Evolutionary conservation across 2,888 invertebrate species (phyloP).

Genomic region (Caenorhabditis drosophilae): DNA sequence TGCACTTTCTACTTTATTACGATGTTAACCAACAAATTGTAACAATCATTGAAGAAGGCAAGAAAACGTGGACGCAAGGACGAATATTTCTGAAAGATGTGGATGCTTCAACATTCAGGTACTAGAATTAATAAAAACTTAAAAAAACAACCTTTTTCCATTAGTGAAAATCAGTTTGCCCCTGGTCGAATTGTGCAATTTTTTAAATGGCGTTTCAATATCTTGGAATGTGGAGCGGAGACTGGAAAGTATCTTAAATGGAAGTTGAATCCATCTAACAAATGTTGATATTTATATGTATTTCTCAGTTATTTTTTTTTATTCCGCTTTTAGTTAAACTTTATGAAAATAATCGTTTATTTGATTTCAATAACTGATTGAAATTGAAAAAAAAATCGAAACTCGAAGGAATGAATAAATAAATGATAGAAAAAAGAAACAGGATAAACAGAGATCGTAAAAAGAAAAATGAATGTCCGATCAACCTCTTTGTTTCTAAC

Average conservation of each 20-base stretch:
- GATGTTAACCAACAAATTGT: slow-evolving; percentile 44
- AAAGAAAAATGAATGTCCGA: no score
- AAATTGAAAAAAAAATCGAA: no score
- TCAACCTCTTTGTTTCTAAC: no score
- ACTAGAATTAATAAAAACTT: neutral
- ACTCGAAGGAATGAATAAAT: no score
- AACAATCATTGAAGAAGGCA: slow-evolving; percentile 34
- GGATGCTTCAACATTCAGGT: slow-evolving; percentile 47
- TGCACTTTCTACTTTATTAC: slow-evolving; percentile 41
- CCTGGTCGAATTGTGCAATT: slow-evolving; percentile 38
- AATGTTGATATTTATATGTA: no score
- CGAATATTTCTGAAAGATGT: slow-evolving; percentile 47
- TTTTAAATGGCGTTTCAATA: slow-evolving; percentile 52
- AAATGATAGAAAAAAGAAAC: no score
- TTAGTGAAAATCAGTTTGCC: slow-evolving; percentile 33
- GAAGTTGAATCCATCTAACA: slow-evolving; percentile 30
- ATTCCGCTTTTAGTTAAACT: no score
- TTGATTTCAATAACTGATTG: no score
- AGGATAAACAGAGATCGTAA: no score
- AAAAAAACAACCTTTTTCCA: neutral
- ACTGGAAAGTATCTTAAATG: slow-evolving; percentile 50
- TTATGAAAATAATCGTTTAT: no score
- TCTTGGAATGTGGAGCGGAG: slow-evolving; percentile 35
- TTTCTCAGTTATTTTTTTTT: no score
- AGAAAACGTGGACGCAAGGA: slow-evolving; percentile 44